A percentile compares a stretch with the other conserved stretches of the same genome.
Evolutionary conservation across 2,888 invertebrate species (phyloP).

Genomic region (Paralinhomoeus sp.): DNA sequence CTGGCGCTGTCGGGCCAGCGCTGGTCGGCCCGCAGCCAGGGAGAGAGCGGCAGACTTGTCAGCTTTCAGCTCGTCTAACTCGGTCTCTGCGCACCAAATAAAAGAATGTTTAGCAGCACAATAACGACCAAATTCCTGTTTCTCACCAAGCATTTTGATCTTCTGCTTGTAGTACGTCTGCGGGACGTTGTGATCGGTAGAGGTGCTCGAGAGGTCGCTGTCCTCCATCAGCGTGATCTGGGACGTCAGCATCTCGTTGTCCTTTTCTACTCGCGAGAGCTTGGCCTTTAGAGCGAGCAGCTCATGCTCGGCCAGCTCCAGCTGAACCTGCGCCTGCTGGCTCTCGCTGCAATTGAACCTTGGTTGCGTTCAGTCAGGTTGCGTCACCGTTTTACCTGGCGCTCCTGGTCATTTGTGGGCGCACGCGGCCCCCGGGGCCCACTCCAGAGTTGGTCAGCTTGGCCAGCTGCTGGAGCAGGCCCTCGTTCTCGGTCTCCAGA

Average conservation of each 20-base stretch:
- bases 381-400: too few species aligned
- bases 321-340: conserved; percentile 24
- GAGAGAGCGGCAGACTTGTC: too few species aligned
- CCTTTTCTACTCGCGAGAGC: conserved; percentile 57
- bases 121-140: conserved; percentile 44
- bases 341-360: conserved; percentile 17
- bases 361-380: not conserved
- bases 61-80: conserved; percentile 33
- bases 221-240: conserved; percentile 10
- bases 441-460: conserved; percentile 61
- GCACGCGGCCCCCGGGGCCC: conserved; percentile 8
- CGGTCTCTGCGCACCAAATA: conserved; percentile 34
- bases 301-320: conserved; percentile 40
- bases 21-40: conserved; percentile 40
- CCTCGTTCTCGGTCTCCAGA: conserved; percentile 89
- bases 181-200: conserved; percentile 19
- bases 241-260: conserved; percentile 37
- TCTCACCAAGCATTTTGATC: conserved; percentile 35
- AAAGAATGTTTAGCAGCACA: conserved; percentile 27
- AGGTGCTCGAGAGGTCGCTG: not conserved
- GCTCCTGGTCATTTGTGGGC: conserved; percentile 13
- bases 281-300: conserved; percentile 55
- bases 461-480: conserved; percentile 74
- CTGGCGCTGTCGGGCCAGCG: conserved; percentile 23
- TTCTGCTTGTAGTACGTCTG: conserved; percentile 39